Evolutionary conservation across 2,113 vertebrate species (phyloP), one percentile per base, ranked within the genome.

Genomic region (Centropristis striata): DNA sequence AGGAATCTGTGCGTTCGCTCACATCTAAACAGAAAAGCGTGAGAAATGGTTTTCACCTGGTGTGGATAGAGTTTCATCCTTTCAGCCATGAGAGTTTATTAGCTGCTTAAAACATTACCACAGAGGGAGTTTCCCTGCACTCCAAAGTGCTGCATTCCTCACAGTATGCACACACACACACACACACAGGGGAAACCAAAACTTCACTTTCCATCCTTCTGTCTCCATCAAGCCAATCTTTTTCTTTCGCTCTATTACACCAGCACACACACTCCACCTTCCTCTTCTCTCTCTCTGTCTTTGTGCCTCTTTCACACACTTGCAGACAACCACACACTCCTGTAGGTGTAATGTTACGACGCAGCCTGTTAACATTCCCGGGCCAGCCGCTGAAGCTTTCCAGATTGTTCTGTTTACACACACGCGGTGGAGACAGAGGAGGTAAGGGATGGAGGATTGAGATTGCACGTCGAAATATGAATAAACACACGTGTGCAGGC

Each of bases 41-140:
- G 61, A 91, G 86, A 84, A 90, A 90, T 87, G 77, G 32, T 75
- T 92, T 82, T 92, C 91, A 92, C 91, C 90, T 92, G 92, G 87
- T 1, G 5, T 42, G 88, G 89, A 79, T 90, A 27, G 6, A n/a
- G 36, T 92, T 92, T 90, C 89, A 78, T 88, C 63, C 63, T 36
- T 64, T 86, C 72, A 75, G 78, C 70, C 77, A 2, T 4, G 9
- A 69, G 67, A 80, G 70, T 91, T 90, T 88, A 90, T 90, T 83
- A 87, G 87, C 78, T 84, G 75, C 83, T 70, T 87, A 78, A 88
- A 89, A 87, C 66, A 46, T 88, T 74, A 68, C 75, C 71, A 65
- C 73, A 61, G 74, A 82, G 85, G 84, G 74, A 82, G 75, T 88
- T 80, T 78, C 82, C 88, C 80, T 8, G 2, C 1, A 1, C 81